Base-by-base conservation (phyloP, 1,140 invertebrate genomes). In the Branchinecta lynchi region DNA sequence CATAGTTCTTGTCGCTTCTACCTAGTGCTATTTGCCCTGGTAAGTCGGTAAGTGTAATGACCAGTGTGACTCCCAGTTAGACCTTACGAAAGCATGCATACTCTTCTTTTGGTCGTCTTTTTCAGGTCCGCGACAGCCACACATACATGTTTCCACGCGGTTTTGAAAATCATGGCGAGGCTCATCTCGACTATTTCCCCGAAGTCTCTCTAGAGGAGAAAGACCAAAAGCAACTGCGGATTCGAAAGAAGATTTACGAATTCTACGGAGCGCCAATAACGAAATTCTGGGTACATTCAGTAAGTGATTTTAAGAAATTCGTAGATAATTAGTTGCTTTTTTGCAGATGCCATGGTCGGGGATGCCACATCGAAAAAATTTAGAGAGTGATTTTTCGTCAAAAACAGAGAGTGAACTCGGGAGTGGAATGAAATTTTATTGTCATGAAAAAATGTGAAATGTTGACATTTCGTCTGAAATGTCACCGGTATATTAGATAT, bases 241-340 rank as follows among this genome's bases (percentile, higher is more conserved):
- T 94, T 45, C 88, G 88, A 74, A 93, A 92, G 77, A 96, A 96
- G 80, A 84, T 97, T 44, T 92, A 94, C 73, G 93, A 97, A 80
- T 98, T 98, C 80, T 98, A 95, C 80, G 93, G 91, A 32, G 93
- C 96, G 68, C 95, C 96, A 0, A 94, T 98, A 69, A 96, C 94
- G 7, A 97, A 98, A 79, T 98, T 98, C 80, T 98, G 93, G 92
- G 87, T 90, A 20, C 93, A 97, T 82, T 92, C 92, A 71, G 32
- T 32, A 92, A 96, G 32, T 32, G 32, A 32, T 32, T 32, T 32
- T 32, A 32, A 5, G 32, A 32, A 32, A 32, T 32, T 32, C 2
- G 32, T 32, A 32, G 32, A 32, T 32, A 1, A 32, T 32, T 32
- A 32, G 32, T 32, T 32, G 32, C 32, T 1, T 32, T n/a, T 32